phyloP scores from a whole-genome alignment of 2,113 vertebrate species.

The Coryphaenoides rupestris region DNA sequence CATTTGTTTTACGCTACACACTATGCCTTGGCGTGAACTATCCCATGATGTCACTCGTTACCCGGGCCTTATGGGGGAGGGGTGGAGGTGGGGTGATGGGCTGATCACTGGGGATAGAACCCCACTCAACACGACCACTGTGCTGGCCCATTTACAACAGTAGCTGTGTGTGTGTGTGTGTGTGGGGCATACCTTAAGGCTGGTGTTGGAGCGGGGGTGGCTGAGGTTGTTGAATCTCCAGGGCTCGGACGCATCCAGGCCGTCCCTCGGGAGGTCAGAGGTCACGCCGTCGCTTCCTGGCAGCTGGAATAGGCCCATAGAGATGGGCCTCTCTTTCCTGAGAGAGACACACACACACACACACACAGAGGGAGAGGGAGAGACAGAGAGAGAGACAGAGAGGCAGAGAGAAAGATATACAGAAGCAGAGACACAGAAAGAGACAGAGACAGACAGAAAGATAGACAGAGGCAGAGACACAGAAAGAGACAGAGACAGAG shows the following conservation, averaged over 20 bases:
- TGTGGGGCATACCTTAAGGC: slow-evolving; percentile 81
- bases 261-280: slow-evolving; percentile 80
- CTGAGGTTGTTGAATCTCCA: slow-evolving; percentile 91
- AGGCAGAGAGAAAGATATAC: too few species aligned
- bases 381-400: too few species aligned
- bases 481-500: too few species aligned
- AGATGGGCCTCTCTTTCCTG: slow-evolving; percentile 94
- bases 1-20: slow-evolving; percentile 25
- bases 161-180: neutral
- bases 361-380: too few species aligned
- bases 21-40: slow-evolving; percentile 18
- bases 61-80: neutral
- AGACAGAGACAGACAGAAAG: too few species aligned
- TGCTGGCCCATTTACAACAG: too few species aligned
- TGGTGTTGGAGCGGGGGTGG: slow-evolving; percentile 88
- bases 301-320: slow-evolving; percentile 88
- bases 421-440: too few species aligned
- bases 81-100: neutral
- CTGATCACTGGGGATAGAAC: too few species aligned
- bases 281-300: slow-evolving; percentile 82
- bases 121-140: too few species aligned
- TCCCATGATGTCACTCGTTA: slow-evolving; percentile 48
- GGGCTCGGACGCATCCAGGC: slow-evolving; percentile 79
- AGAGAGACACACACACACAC: too few species aligned
- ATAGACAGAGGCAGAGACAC: too few species aligned